Evolutionary conservation across 2,113 vertebrate species (phyloP), one percentile per base, ranked within the genome.

Genomic region (Archocentrus centrarchus): DNA sequence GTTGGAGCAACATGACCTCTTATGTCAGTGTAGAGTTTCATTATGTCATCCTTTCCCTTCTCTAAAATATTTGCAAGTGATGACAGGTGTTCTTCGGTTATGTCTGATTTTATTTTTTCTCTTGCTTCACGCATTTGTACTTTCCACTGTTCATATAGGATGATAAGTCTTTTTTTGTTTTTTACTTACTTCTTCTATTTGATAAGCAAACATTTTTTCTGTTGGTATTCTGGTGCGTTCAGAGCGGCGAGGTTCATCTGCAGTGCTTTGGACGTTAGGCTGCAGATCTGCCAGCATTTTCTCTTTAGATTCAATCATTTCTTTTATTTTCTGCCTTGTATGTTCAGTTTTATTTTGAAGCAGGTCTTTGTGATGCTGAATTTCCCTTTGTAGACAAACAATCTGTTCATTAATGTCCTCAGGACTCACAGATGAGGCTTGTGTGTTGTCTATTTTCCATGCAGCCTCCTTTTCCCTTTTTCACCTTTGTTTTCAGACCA

Each of bases 341-440:
- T 66, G 14, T 24, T 66, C n/a, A 66, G 4, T 66, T 44, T 11
- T 37, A 66, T 24, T 66, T 66, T 44, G 37, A 66, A 66, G 63
- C 37, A 66, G 41, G 62, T n/a, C 15, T 66, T 24, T 17, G 14
- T 17, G 2, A 50, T 50, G 5, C 15, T 50, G 15, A 50, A 50
- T 37, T 37, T 37, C 35, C 35, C 6, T 37, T 37, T 37, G 35
- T 37, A 37, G 35, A 37, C 35, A 6, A 37, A 37, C 7, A 37
- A 37, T 37, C 35, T 14, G 35, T 15, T 64, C 35, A 41, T 64
- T 22, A 41, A 15, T 41, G 37, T 64, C 20, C 11, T 22, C 20
- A 64, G 37, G 1, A 9, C 37, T 64, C 62, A 0, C 11, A 0
- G 37, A 37, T 41, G 62, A 64, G 41, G 37, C 62, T 64, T 64